These are phyloP conservation scores for Crypturellus undulatus DNA, from an alignment of 2,113 vertebrate genomes.

Conservation along the genomic window DNA sequence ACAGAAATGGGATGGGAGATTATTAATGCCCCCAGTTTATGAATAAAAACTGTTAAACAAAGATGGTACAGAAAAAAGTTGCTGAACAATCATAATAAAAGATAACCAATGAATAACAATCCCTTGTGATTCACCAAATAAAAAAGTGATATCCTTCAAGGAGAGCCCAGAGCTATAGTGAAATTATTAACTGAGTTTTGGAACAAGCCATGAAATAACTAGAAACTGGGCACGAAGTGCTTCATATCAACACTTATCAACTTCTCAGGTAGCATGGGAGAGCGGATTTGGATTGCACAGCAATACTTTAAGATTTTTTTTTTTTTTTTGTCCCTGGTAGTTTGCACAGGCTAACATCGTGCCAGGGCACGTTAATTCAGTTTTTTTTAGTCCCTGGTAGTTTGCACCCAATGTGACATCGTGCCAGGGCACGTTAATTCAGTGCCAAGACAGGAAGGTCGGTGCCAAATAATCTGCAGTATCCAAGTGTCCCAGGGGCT, in stretches of 20 bases:
- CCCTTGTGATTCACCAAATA: background rate
- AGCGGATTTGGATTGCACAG: background rate
- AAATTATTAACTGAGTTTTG: background rate
- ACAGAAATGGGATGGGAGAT: background rate
- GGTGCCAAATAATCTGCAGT: conserved; percentile 2
- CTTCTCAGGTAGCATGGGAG: background rate
- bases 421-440: background rate
- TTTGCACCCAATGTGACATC: background rate
- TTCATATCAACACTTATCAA: background rate
- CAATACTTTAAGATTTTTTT: background rate
- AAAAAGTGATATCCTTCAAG: background rate
- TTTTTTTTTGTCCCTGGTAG: background rate
- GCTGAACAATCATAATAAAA: background rate
- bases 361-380: background rate
- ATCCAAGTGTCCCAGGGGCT: background rate
- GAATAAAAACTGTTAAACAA: background rate
- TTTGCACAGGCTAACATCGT: background rate
- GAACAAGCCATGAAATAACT: background rate
- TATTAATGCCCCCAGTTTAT: background rate
- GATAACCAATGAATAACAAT: background rate
- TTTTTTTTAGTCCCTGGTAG: background rate
- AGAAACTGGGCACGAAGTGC: background rate
- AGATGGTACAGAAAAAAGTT: background rate
- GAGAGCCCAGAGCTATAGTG: background rate
- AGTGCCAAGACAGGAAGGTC: background rate